Evolutionary conservation across 2,888 invertebrate genomes (phyloP).

Genomic region (Hesperia comma): DNA sequence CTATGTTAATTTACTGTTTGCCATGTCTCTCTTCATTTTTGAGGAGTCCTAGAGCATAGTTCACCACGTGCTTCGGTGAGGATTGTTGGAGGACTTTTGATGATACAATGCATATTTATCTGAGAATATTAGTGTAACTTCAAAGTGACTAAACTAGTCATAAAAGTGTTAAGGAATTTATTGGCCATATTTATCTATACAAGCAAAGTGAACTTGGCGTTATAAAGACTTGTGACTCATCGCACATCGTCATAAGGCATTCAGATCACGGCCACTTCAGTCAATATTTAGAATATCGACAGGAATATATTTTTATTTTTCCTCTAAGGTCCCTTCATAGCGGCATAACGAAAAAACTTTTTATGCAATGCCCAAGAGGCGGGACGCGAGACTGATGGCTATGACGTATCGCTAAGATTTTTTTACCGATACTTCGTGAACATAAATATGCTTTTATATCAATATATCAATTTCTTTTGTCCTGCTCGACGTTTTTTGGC

Average conservation of each 20-base stretch:
- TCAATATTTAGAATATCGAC: slow-evolving; percentile 32
- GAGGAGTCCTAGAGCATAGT: too few species aligned
- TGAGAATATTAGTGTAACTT: too few species aligned
- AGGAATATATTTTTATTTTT: slow-evolving; percentile 32
- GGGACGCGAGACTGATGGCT: slow-evolving; percentile 71
- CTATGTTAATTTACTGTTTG: too few species aligned
- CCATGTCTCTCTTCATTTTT: too few species aligned
- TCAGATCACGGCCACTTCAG: slow-evolving; percentile 16
- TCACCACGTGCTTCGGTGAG: too few species aligned
- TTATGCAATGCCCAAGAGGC: slow-evolving; percentile 75
- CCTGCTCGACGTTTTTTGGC: slow-evolving; percentile 61
- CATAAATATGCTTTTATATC: slow-evolving; percentile 84
- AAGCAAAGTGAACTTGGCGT: not conserved
- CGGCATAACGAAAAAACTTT: slow-evolving; percentile 59
- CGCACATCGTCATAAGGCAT: not conserved
- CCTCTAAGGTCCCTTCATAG: slow-evolving; percentile 44
- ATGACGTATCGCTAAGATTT: slow-evolving; percentile 81
- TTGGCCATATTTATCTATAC: not conserved
- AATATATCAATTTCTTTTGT: slow-evolving; percentile 80
- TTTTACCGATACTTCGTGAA: slow-evolving; percentile 73
- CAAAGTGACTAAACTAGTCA: too few species aligned
- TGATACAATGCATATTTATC: too few species aligned
- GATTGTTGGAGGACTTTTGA: too few species aligned
- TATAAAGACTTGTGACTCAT: slow-evolving; percentile 4
- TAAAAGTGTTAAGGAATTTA: not conserved